Base-by-base conservation (phyloP, 64 coral and sea anemone genomes). In the Actinia tenebrosa region DNA sequence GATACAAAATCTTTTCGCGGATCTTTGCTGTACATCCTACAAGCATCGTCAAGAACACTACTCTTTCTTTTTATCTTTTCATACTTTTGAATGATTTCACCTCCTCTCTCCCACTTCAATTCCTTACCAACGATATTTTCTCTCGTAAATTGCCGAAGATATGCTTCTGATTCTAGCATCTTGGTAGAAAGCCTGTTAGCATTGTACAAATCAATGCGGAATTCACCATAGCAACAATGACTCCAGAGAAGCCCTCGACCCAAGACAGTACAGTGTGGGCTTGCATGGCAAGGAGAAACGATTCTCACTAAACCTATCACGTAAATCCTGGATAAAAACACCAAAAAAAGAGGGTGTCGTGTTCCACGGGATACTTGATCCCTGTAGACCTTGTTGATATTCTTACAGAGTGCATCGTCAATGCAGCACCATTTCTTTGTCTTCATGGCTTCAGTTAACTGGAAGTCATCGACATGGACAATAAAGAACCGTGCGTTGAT, bases 371-470 rank as follows among this genome's bases (percentile, higher is more conserved):
- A 19, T 22, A 26, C 42, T 81, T 81, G 79, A 1, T 81, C 79
- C 14, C 45, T 45, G 79, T 81, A 81, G 19, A n/a, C 79, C 16
- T 20, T 45, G 45, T 81, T 81, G 2, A 81, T 81, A 16, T 50
- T 45, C 43, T 50, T 45, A 50, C n/a, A 45, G 7, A 81, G 50
- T 11, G 2, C 27, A 37, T 81, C 79, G 5, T 81, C 79, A 15
- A 53, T 17, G 42, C 43, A 45, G 14, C 79, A 81, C 79, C 79
- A 81, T 11, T n/a, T 23, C 7, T 81, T 81, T n/a, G 46, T 53
- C 45, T 81, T 81, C 50, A 81, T 81, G 7, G 79, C 79, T 81
- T 81, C 79, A 50, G 22, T 16, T 50, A 81, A 20, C 22, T 81
- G 79, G 79, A 45, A 37, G 0, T 45, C 44, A 23, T 81, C 50